phyloP scores from a whole-genome alignment of 1,140 invertebrate genomes.

The Papilio xuthus region DNA sequence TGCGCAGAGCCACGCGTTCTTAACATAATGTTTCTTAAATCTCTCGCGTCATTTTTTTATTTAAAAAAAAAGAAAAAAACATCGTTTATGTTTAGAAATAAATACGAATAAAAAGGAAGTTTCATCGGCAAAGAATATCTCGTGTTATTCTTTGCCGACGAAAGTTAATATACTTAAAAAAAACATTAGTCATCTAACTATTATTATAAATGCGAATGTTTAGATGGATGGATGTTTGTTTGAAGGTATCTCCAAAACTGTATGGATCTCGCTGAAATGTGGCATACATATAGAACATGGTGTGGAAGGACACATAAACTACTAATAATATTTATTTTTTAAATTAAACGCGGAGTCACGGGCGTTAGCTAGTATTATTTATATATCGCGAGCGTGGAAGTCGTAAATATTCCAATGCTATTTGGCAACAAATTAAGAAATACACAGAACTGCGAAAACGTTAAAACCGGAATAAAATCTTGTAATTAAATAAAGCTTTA shows the following conservation, averaged over 20 bases:
- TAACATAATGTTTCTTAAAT: conserved; percentile 47
- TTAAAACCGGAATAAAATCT: conserved; percentile 39
- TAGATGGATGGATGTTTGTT: too few relatives aligned
- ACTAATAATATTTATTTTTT: too few relatives aligned
- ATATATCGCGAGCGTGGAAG: neutral
- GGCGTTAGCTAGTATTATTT: too few relatives aligned
- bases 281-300: too few relatives aligned
- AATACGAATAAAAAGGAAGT: too few relatives aligned
- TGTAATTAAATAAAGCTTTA: conserved; percentile 42
- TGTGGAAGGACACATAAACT: too few relatives aligned
- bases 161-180: conserved; percentile 19
- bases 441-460: conserved; percentile 12
- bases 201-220: too few relatives aligned
- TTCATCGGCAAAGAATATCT: too few relatives aligned
- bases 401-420: neutral
- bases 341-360: too few relatives aligned
- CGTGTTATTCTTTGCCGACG: neutral
- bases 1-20: conserved; percentile 53
- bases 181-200: conserved; percentile 15
- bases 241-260: too few relatives aligned
- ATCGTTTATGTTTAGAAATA: neutral
- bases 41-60: conserved; percentile 40
- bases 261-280: too few relatives aligned
- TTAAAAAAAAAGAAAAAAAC: conserved; percentile 3
- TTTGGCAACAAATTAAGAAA: conserved; percentile 37